Evolutionary conservation across 2,797 vertebrate genomes (phyloP).

Genomic region (Sciurus carolinensis): DNA sequence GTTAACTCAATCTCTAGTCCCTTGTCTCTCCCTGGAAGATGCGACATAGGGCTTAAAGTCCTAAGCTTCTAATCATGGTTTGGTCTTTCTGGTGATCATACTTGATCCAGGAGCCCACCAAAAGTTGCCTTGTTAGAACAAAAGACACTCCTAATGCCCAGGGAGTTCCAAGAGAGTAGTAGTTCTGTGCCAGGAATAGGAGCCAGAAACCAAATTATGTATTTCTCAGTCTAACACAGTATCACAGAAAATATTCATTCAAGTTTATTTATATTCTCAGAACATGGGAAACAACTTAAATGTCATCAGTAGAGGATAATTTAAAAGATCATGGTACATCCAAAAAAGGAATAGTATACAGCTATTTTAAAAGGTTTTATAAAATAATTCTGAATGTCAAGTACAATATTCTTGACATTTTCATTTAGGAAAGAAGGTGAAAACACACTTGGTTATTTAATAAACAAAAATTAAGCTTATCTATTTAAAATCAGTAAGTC

Average conservation of each 20-base stretch:
- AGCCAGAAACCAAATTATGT: neutral
- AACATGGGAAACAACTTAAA: neutral
- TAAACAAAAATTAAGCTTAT: conserved; percentile 15
- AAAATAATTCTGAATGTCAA: neutral
- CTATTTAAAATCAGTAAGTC: neutral
- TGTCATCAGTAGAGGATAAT: neutral
- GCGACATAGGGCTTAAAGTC: neutral
- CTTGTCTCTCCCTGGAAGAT: neutral
- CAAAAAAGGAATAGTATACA: neutral
- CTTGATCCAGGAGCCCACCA: neutral
- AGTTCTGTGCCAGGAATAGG: neutral
- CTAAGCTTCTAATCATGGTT: neutral
- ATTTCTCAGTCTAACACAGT: neutral
- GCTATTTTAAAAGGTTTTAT: neutral
- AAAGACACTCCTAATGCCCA: neutral
- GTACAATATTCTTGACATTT: neutral
- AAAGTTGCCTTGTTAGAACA: neutral
- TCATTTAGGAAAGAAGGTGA: neutral
- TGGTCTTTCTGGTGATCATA: neutral
- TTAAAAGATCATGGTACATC: neutral
- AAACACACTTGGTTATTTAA: neutral
- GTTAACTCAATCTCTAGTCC: neutral
- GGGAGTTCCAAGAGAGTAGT: neutral
- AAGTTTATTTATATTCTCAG: neutral
- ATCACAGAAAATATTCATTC: neutral